Evolutionary conservation across 2,113 vertebrate genomes (phyloP), one percentile per base, ranked within the genome.

Genomic region (Canis aureus): DNA sequence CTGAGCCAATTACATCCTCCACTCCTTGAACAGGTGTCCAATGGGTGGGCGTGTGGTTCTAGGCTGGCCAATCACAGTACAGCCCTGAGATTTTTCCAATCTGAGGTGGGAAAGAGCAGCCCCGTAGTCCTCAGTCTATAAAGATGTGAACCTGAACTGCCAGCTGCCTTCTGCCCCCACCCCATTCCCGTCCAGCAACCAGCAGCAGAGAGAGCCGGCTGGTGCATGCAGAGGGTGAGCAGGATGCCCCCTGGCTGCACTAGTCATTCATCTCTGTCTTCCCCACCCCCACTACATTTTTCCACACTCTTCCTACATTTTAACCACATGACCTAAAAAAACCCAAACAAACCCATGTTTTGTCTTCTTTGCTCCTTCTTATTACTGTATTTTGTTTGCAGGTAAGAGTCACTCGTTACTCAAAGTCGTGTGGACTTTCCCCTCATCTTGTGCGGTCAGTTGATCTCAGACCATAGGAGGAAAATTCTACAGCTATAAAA

Each of bases 211-310:
- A 8, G 11, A 57, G 3, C 2, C 25, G 32, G 19, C 60, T 20
- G 25, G 3, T 1, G 11, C 55, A 51, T 0, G 4, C 5, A 15
- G 38, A 8, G 35, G 2, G 4, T 32, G n/a, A 25, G 11, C 35
- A 25, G 29, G 11, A 27, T 11, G 8, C 29, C 2, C 64, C 71
- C 35, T 32, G 74, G 4, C 3, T 2, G 17, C 10, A 0, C 4
- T 10, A 3, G 49, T 16, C 23, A 4, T 22, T 3, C 32, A 29
- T 1, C 3, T 17, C 16, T 1, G 43, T 0, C 8, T 16, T n/a
- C 38, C n/a, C 62, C 51, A 15, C 43, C 13, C 35, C 60, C 35
- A 49, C 8, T 25, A 38, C 51, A 10, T 16, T 32, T 51, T 27
- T 23, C 43, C 27, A 20, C 15, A 12, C 13, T 20, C 59, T 51